Conservation (phyloP, 2,113 vertebrate species). For the Asarcornis scutulata region DNA sequence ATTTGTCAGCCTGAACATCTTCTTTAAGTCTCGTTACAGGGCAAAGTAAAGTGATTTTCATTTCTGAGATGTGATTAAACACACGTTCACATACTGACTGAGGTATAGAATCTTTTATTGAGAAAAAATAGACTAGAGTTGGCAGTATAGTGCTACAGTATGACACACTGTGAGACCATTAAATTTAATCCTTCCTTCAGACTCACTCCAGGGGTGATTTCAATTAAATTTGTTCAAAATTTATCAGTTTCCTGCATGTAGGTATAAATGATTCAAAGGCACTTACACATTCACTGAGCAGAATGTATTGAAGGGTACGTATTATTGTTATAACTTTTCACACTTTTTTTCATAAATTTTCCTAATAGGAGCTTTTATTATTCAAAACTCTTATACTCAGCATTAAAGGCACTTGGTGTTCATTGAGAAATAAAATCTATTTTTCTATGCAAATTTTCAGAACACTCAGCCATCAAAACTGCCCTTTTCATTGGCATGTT, state of each 20-base stretch:
- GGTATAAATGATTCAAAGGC: constrained; percentile 81
- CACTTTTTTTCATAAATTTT: constrained; percentile 68
- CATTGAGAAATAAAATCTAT: neutral
- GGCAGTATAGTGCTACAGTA: neutral
- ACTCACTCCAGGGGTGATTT: constrained; percentile 80
- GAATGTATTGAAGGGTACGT: constrained; percentile 51
- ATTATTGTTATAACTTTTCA: constrained; percentile 74
- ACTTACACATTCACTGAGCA: constrained; percentile 66
- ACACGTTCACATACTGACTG: constrained; percentile 52
- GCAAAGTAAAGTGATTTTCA: constrained; percentile 43
- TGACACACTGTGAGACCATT: constrained; percentile 67
- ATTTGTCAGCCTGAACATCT: constrained; percentile 55
- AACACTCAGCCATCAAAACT: neutral
- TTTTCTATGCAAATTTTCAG: constrained; percentile 23
- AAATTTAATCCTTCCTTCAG: constrained; percentile 76
- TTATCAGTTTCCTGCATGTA: constrained; percentile 78
- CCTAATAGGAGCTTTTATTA: constrained; percentile 63
- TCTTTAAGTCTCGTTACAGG: constrained; percentile 66
- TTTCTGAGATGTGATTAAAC: constrained; percentile 68
- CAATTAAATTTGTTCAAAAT: constrained; percentile 84
- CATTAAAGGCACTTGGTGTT: constrained; percentile 12
- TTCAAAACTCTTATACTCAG: constrained; percentile 40
- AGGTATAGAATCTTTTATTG: constrained; percentile 65
- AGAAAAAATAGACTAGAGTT: constrained; percentile 58
- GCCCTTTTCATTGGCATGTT: constrained; percentile 5